Base-by-base conservation (phyloP, 92 coral and sea anemone genomes). In the Umimayanthus kanabou region DNA sequence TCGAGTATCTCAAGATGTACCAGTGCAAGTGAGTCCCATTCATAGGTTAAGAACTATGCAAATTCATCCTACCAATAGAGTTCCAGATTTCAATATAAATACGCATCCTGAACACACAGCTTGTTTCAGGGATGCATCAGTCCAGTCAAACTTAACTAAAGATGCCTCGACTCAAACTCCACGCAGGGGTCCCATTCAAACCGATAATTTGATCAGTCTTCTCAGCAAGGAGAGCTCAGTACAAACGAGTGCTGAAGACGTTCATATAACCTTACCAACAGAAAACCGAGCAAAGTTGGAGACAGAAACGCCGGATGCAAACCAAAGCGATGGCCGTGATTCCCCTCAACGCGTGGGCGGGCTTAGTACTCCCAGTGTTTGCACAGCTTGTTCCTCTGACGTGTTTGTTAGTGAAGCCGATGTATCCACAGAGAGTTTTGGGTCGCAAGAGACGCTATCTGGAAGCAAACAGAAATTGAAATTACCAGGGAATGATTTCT, bases 141-240 rank as follows among this genome's bases (percentile, higher is more conserved):
- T 39, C 39, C 85, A 64, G 76, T 28, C 39, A 15, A 67, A 39
- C 26, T 23, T n/a, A 42, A 82, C 61, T 15, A 82, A 82, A 50
- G 76, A 82, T 40, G 76, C 76, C 30, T 82, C 86, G 6, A 82
- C 86, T 13, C 86, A 82, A 72, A 82, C 86, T n/a, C 76, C 61
- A 22, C 18, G 61, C 66, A 16, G 57, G 26, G 30, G 10, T 61
- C 33, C 64, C 23, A 18, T 23, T 6, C 28, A 26, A 39, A n/a
- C 77, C 9, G 58, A 70, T 39, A 69, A 67, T 8, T 82, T 64
- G 76, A n/a, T 14, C 9, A 61, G 8, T 4, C 15, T 58, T 61
- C 43, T 18, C 85, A 80, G 49, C 49, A 61, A 80, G 30, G 85
- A 80, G 14, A 82, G 61, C 11, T 82, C 86, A 9, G 76, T 82